Evolutionary conservation across 2,797 vertebrate genomes (phyloP).

Genomic region (Eupleurogrammus muticus): DNA sequence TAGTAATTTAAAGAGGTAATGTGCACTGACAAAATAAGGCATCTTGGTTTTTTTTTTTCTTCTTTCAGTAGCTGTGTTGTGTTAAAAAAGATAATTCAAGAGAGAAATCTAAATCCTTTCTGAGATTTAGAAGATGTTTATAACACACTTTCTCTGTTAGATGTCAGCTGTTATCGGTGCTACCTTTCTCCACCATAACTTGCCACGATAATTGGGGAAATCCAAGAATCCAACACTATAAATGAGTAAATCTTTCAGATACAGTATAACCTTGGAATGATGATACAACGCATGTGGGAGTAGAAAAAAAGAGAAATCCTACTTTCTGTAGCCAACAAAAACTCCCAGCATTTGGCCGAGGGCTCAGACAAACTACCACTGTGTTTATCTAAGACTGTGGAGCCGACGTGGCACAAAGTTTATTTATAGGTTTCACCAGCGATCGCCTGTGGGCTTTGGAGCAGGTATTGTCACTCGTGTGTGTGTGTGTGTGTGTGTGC

Average conservation of each 20-base stretch:
- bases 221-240: neutral
- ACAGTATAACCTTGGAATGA: conserved; percentile 5
- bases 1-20: neutral
- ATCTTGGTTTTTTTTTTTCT: neutral
- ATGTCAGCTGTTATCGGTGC: neutral
- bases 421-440: conserved; percentile 63
- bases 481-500: too few relatives aligned
- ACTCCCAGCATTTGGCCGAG: conserved; percentile 5
- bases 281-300: conserved; percentile 12
- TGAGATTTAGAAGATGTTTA: neutral
- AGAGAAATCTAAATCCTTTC: neutral
- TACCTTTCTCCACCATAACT: neutral
- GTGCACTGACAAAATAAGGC: neutral
- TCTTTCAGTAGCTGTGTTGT: neutral
- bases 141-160: neutral
- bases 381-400: conserved; percentile 54
- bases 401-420: conserved; percentile 64
- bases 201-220: neutral
- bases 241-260: conserved; percentile 15
- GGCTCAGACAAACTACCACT: conserved; percentile 7
- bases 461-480: conserved; percentile 49
- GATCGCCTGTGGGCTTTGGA: conserved; percentile 37
- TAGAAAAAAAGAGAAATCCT: neutral
- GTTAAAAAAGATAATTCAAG: neutral
- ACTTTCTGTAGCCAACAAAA: neutral